Evolutionary conservation across 2,113 vertebrate genomes (phyloP).

Genomic region (Haliaeetus leucogaster): DNA sequence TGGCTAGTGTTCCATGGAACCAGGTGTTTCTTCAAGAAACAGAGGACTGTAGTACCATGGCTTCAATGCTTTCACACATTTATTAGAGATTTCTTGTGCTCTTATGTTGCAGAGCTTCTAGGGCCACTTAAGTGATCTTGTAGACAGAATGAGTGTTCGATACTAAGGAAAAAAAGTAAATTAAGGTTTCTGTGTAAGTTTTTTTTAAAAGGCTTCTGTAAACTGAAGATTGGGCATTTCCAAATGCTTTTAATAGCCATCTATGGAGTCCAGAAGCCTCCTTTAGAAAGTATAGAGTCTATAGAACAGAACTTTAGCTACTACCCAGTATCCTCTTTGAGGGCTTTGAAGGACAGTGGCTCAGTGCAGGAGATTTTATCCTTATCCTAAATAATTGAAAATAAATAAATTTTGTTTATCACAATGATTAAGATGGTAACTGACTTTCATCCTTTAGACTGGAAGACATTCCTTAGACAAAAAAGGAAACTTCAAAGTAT

Average conservation of each 20-base stretch:
- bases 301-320: background rate
- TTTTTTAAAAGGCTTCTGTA: background rate
- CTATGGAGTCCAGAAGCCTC: background rate
- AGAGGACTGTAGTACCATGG: background rate
- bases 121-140: background rate
- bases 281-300: background rate
- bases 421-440: background rate
- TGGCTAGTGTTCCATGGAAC: background rate
- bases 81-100: background rate
- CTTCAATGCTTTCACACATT: background rate
- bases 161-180: background rate
- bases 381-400: background rate
- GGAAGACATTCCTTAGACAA: background rate
- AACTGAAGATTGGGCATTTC: background rate
- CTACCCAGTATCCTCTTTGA: background rate
- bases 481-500: background rate
- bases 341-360: background rate
- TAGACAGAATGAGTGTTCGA: background rate
- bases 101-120: background rate
- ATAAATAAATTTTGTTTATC: background rate
- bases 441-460: background rate
- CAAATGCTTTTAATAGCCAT: background rate
- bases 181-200: background rate
- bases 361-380: background rate
- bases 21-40: background rate